Base-by-base conservation (phyloP, 37 sponge, comb jelly and placozoan species). In the Mnemiopsis leidyi region DNA sequence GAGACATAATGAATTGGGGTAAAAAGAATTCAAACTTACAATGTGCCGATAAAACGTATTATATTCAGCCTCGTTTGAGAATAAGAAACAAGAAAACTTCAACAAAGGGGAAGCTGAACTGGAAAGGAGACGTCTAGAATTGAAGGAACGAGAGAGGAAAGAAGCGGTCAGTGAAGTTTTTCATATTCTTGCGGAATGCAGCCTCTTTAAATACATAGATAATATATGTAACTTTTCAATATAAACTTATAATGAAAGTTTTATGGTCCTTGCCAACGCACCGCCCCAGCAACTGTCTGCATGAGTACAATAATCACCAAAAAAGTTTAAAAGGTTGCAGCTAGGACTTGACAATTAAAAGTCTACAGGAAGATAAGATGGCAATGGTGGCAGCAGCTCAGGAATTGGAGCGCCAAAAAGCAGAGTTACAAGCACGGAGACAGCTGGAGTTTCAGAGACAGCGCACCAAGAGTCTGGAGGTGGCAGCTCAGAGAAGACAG, bases 381-480 rank as follows among this genome's bases (percentile, higher is more conserved):
- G 90, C 90, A 0, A 37, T 36, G 90, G 61, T 33, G 5, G 90
- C 90, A 23, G 90, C 90, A 39, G 25, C 40, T 39, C 61, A 38
- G 40, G 90, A 85, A 37, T 21, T 85, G 26, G 61, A 85, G 24
- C 13, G 90, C 38, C 90, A 85, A 29, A 38, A 40, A 39, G 90
- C 40, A 85, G 61, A 23, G 26, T 29, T 85, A 23, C 61, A 85
- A 26, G 61, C 40, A 25, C 90, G 90, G 40, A 18, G 90, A 85
- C 61, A 38, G 35, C 61, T 85, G n/a, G 90, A 85, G 90, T 85
- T 85, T 33, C 90, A 85, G 61, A 38, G 39, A 33, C 90, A 85
- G 61, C 2, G 48, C 3, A 85, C 90, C 1, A 38, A 40, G 90
- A 85, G 90, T 40, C 26, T 85, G 28, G 90, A 85, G 29, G 90